Evolutionary conservation across 2,113 vertebrate genomes (phyloP), one percentile per base, ranked within the genome.

Genomic region (Prinia subflava): DNA sequence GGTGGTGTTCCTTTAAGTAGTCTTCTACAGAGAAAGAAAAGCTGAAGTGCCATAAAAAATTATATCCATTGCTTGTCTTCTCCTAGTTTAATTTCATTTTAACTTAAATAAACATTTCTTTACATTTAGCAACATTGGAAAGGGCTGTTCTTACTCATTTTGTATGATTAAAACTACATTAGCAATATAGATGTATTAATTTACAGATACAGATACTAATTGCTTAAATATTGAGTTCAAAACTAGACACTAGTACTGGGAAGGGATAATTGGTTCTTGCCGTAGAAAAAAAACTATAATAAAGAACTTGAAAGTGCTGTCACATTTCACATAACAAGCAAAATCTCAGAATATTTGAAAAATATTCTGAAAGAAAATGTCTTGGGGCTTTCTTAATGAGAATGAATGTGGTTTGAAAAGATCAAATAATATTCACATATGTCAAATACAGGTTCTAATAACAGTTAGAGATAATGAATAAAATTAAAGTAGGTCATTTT

Each of bases 251-350:
- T 96, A 91, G 97, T 97, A 96, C 92, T 92, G 95, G 92, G 93
- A 98, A 97, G 87, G 94, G 98, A 98, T 99, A 99, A 99, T 98
- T 98, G 98, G 96, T 98, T 97, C 96, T 97, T 98, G 95, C 97
- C 33, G 14, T 83, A 94, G 95, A 97, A 97, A 97, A 97, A 97
- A 97, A 98, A 97, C 89, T 96, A 94, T 98, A 98, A 98, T 98
- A 98, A 98, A 97, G 97, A 96, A 98, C 98, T 98, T 98, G 97
- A 98, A 98, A 98, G 98, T 95, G 97, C 97, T 98, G 98, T 98
- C 98, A 98, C 97, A 97, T 98, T 98, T 98, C 96, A 97, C 97
- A 97, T 98, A 97, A 98, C 97, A 97, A 98, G 98, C 97, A 97
- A 98, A 98, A 97, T 98, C 97, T 98, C 95, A 96, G 98, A 98